Percentiles rank a stretch among this genome's conserved stretches.
Conservation (phyloP, 2,797 vertebrate genomes). For the Molothrus aeneus region DNA sequence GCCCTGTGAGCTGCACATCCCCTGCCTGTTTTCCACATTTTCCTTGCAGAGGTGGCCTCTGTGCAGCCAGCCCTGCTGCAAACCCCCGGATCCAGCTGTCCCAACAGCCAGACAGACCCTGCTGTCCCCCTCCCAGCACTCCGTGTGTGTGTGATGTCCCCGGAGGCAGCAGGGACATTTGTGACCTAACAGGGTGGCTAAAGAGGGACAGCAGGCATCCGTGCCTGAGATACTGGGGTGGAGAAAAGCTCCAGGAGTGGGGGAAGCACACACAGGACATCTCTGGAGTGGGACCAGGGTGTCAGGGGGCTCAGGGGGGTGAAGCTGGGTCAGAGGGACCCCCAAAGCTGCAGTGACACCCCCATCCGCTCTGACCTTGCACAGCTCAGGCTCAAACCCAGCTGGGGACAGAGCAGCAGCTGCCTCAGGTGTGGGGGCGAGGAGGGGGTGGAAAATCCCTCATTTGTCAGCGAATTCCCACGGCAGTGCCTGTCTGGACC, state of each 20-base stretch:
- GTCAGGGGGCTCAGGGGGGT: background rate
- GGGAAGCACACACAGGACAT: background rate
- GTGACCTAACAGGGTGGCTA: fast-evolving
- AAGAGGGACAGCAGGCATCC: background rate
- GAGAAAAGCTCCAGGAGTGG: background rate
- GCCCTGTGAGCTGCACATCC: background rate
- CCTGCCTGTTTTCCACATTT: background rate
- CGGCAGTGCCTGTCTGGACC: background rate
- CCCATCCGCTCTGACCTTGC: background rate
- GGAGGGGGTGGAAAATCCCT: background rate
- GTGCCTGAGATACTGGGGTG: fast-evolving
- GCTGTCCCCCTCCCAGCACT: background rate
- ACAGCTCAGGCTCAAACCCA: background rate
- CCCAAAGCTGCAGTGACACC: background rate
- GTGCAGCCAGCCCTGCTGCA: background rate
- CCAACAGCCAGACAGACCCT: fast-evolving
- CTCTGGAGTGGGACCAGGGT: background rate
- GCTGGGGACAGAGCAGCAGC: background rate
- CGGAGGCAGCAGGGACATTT: background rate
- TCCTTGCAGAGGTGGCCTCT: background rate
- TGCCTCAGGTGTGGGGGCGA: fast-evolving
- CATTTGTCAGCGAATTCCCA: background rate
- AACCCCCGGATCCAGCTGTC: fast-evolving
- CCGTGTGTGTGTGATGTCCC: fast-evolving
- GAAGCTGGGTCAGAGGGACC: background rate